phyloP scores from a whole-genome alignment of 2,797 vertebrate genomes.

The Threskiornis aethiopicus region DNA sequence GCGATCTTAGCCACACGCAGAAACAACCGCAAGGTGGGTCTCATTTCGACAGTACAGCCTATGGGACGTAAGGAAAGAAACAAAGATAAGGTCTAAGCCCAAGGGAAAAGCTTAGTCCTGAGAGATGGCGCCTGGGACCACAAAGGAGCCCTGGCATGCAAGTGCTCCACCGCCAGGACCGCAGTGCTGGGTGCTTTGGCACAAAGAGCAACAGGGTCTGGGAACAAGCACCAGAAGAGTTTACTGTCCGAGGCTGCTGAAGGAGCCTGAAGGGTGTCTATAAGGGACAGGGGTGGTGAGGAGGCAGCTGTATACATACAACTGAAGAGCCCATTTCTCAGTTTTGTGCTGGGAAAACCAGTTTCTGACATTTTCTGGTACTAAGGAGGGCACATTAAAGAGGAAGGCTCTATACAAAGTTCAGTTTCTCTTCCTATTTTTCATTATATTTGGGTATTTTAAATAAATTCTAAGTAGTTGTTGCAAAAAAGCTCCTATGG shows the following conservation, averaged over 20 bases:
- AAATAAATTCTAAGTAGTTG: neutral
- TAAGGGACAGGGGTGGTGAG: neutral
- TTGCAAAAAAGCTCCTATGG: neutral
- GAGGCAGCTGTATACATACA: neutral
- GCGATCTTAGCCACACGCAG: rapidly evolving
- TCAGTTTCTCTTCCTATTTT: neutral
- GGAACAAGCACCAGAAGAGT: neutral
- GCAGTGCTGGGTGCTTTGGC: neutral
- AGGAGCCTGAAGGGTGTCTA: neutral
- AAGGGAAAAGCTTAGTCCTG: neutral
- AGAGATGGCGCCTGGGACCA: neutral
- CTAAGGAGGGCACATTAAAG: neutral
- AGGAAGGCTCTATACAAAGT: neutral
- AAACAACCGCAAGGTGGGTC: neutral
- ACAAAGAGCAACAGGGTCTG: neutral
- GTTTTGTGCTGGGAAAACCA: neutral
- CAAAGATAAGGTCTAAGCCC: neutral
- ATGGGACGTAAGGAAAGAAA: neutral
- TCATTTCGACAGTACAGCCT: rapidly evolving
- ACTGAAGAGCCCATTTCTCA: neutral
- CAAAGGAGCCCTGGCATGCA: neutral
- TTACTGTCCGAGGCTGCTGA: neutral
- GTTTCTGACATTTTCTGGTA: neutral
- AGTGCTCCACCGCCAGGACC: rapidly evolving
- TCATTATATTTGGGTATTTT: neutral